Evolutionary conservation across 2,113 vertebrate genomes (phyloP).

Genomic region (Pedetes capensis): DNA sequence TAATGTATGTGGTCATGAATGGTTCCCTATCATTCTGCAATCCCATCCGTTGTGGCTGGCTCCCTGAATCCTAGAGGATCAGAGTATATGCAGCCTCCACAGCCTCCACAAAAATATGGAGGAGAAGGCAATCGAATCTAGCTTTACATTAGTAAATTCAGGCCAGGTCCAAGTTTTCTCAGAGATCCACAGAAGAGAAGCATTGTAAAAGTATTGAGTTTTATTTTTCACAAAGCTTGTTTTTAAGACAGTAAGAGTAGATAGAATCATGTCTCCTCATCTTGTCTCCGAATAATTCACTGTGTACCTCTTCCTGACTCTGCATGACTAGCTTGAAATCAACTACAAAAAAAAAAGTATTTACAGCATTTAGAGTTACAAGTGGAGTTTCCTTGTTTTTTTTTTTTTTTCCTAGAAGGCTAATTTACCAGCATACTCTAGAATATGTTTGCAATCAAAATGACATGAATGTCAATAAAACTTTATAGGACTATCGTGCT

Average conservation of each 20-base stretch:
- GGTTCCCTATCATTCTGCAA: not conserved
- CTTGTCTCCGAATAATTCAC: not conserved
- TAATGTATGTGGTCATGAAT: not conserved
- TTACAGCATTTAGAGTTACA: not conserved
- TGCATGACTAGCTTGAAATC: not conserved
- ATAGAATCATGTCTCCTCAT: not conserved
- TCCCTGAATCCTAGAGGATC: not conserved
- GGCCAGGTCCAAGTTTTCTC: not conserved
- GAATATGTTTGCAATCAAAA: not conserved
- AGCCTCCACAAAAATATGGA: not conserved
- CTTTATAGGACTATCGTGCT: not conserved
- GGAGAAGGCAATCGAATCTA: not conserved
- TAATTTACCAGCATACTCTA: not conserved
- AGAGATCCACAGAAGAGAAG: not conserved
- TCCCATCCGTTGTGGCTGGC: not conserved
- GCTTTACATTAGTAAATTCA: not conserved
- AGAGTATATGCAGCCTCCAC: not conserved
- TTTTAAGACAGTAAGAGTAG: not conserved
- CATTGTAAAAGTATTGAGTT: not conserved
- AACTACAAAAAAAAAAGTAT: not conserved
- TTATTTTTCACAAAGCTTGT: too few relatives aligned
- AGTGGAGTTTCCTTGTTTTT: not conserved
- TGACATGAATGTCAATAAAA: not conserved
- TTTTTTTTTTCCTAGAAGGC: not conserved
- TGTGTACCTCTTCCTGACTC: not conserved